Conservation (phyloP, 2,113 vertebrate genomes). For the Gallinago media region DNA sequence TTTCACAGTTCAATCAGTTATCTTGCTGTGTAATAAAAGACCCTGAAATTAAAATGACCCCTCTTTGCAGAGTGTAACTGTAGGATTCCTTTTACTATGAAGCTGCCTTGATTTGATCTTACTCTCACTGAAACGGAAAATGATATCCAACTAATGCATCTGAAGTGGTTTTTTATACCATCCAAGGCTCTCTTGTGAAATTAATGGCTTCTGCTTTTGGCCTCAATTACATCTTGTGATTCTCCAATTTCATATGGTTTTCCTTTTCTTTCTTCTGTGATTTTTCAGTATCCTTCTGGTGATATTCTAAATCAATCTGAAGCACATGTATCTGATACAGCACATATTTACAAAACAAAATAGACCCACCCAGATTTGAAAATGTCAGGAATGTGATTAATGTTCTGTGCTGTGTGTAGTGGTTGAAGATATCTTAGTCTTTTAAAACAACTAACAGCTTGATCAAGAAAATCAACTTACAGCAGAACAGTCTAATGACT, state of each 20-base stretch:
- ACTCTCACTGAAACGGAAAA: conserved; percentile 52
- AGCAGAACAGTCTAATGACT: not conserved
- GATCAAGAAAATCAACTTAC: conserved; percentile 41
- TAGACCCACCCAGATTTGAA: not conserved
- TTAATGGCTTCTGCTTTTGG: conserved; percentile 59
- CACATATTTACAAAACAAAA: conserved; percentile 9
- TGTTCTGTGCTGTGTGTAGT: not conserved
- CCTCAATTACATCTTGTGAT: conserved; percentile 35
- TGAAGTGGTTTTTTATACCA: conserved; percentile 59
- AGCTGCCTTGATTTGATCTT: conserved; percentile 64
- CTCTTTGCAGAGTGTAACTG: conserved; percentile 57
- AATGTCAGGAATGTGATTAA: conserved; percentile 17
- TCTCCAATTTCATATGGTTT: not conserved
- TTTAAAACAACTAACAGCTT: conserved; percentile 43
- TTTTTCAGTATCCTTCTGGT: conserved; percentile 18
- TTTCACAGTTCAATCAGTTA: conserved; percentile 72
- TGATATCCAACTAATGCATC: conserved; percentile 62
- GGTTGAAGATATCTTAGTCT: not conserved
- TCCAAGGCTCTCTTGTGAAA: conserved; percentile 52
- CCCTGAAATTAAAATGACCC: conserved; percentile 75
- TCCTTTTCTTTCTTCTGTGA: conserved; percentile 14
- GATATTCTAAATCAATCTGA: not conserved
- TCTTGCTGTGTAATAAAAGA: conserved; percentile 72
- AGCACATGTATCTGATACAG: not conserved
- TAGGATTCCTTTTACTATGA: conserved; percentile 56